Percentiles rank a stretch among this genome's conserved stretches.
These are phyloP conservation scores for Ridgeia piscesae DNA, from an alignment of 1,140 invertebrate genomes.

Conservation along the genomic window DNA sequence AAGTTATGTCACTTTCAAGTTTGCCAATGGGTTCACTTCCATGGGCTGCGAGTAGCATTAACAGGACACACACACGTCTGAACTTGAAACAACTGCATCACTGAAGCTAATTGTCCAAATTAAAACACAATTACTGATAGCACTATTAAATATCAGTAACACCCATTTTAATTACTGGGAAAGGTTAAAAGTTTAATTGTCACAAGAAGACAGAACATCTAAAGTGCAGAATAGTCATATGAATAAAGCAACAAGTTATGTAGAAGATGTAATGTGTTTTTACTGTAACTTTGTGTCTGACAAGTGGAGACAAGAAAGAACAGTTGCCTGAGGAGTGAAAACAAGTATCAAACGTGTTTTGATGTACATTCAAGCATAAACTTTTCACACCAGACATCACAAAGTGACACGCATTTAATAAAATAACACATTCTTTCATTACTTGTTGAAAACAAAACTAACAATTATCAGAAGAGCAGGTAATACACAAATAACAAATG, in stretches of 20 bases:
- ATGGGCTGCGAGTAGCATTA: not conserved
- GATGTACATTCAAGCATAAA: too few relatives aligned
- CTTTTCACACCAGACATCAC: too few relatives aligned
- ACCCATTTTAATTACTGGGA: slow-evolving; percentile 1
- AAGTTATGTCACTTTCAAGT: not conserved
- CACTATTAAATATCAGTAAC: not conserved
- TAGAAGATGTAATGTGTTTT: not conserved
- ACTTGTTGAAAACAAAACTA: too few relatives aligned
- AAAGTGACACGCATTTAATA: too few relatives aligned
- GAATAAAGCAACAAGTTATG: not conserved
- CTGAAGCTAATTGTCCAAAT: not conserved
- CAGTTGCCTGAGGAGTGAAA: too few relatives aligned
- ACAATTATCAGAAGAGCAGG: too few relatives aligned
- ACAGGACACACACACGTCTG: not conserved
- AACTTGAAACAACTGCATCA: not conserved
- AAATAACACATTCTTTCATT: too few relatives aligned
- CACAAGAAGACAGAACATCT: not conserved
- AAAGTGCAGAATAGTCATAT: too few relatives aligned
- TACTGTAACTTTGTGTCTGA: not conserved
- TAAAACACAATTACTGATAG: not conserved
- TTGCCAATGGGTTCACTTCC: not conserved
- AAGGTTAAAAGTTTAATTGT: slow-evolving; percentile 6
- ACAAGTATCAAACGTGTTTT: too few relatives aligned
- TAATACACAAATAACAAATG: too few relatives aligned
- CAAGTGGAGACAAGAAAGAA: too few relatives aligned